Percentiles rank a stretch among this genome's conserved stretches.
Conservation (phyloP, 2,113 vertebrate genomes). For the Globicephala melas region DNA sequence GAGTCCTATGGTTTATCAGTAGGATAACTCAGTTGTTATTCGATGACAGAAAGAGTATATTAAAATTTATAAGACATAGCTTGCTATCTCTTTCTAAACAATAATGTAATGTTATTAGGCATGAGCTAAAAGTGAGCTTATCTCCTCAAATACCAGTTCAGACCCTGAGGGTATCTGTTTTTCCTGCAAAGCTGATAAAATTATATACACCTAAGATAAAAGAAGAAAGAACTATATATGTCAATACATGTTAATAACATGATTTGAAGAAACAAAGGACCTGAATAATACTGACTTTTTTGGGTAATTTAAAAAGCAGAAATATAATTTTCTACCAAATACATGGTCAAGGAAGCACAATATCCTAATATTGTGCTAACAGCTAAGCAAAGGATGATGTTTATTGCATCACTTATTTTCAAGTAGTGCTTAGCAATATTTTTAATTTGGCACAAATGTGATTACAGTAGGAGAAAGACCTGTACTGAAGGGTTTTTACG, state of each 20-base stretch:
- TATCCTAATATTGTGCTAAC: not conserved
- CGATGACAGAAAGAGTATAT: constrained; percentile 50
- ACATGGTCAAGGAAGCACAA: not conserved
- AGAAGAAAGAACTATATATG: not conserved
- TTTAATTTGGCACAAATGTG: constrained; percentile 15
- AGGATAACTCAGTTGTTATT: constrained; percentile 32
- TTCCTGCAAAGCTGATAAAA: constrained; percentile 18
- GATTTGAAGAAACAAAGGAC: constrained; percentile 23
- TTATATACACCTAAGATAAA: constrained; percentile 38
- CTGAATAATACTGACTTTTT: not conserved
- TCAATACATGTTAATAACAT: constrained; percentile 53
- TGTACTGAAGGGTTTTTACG: not conserved
- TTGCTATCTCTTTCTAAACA: constrained; percentile 33
- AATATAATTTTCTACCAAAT: constrained; percentile 19
- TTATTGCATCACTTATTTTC: not conserved
- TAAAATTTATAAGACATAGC: constrained; percentile 42
- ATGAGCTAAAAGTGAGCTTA: constrained; percentile 39
- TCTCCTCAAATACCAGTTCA: constrained; percentile 45
- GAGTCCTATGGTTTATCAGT: not conserved
- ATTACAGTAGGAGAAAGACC: not conserved
- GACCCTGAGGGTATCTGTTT: constrained; percentile 35
- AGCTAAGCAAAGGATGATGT: not conserved
- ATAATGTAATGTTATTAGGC: constrained; percentile 31
- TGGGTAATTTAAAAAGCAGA: constrained; percentile 28
- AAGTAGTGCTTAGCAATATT: constrained; percentile 13